These are phyloP conservation scores for Botrylloides violaceus DNA, from an alignment of 23 tunicate species.

Conservation along the genomic window DNA sequence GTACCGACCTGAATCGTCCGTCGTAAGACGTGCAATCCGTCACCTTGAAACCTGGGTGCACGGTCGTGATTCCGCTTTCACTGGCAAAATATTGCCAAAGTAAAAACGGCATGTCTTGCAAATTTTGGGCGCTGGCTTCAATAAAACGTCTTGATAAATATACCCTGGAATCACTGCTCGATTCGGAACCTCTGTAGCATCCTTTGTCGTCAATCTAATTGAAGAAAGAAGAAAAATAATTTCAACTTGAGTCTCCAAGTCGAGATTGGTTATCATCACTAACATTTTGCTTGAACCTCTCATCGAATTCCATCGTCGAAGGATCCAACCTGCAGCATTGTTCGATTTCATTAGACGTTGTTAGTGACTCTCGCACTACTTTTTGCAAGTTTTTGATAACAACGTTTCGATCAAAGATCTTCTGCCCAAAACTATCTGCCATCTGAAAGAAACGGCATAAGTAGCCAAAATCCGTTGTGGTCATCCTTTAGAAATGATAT, in stretches of 20 bases:
- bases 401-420: conserved; percentile 18
- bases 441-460: neutral
- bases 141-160: conserved; percentile 14
- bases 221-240: neutral
- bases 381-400: neutral
- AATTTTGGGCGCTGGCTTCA: conserved; percentile 35
- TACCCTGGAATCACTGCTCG: neutral
- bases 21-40: conserved; percentile 29
- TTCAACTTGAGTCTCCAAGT: neutral
- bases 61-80: conserved; percentile 45
- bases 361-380: neutral
- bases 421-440: conserved; percentile 17
- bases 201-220: conserved; percentile 5
- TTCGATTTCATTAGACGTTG: neutral
- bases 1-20: conserved; percentile 44
- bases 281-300: conserved; percentile 12
- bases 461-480: neutral
- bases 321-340: conserved; percentile 13
- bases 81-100: conserved; percentile 64
- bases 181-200: conserved; percentile 6
- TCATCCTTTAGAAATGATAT: no score
- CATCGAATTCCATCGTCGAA: conserved; percentile 1
- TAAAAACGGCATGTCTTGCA: conserved; percentile 21
- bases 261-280: neutral
- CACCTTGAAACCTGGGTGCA: conserved; percentile 29